phyloP scores from a whole-genome alignment of 2,797 vertebrate species.

The Poecilia wingei region DNA sequence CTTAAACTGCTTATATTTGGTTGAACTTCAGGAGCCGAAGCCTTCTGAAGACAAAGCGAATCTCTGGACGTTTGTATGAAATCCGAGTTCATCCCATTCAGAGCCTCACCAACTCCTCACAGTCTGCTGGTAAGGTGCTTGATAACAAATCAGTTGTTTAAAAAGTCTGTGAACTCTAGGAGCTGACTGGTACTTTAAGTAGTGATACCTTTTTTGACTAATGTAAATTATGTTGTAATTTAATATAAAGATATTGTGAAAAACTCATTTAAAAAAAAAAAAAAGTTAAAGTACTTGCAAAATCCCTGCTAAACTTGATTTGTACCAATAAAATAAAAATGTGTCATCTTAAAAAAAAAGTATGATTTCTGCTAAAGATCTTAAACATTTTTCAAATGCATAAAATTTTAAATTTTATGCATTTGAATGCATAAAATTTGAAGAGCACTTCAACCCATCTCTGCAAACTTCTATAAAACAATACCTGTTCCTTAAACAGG shows the following conservation, averaged over 20 bases:
- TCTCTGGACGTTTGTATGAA: slow-evolving; percentile 92
- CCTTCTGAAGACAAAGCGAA: slow-evolving; percentile 89
- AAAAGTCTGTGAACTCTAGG: neutral
- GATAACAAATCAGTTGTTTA: neutral
- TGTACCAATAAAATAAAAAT: neutral
- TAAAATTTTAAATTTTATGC: neutral
- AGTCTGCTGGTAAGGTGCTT: slow-evolving; percentile 78
- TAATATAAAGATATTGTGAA: neutral
- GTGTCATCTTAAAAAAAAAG: no score
- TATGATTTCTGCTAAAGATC: neutral
- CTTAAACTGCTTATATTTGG: slow-evolving; percentile 14
- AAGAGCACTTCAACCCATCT: neutral
- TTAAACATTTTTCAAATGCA: neutral
- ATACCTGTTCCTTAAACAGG: neutral
- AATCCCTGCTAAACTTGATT: neutral
- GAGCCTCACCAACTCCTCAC: slow-evolving; percentile 72
- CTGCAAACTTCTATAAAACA: neutral
- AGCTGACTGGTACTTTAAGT: neutral
- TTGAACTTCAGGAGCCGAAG: slow-evolving; percentile 86
- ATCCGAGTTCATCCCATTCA: slow-evolving; percentile 85
- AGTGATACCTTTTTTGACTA: neutral
- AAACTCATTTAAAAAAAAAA: neutral
- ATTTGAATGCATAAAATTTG: neutral
- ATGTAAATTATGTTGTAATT: neutral
- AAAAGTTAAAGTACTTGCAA: neutral